Evolutionary conservation across 2,888 invertebrate species (phyloP).

Genomic region (Drosophila neotestacea): DNA sequence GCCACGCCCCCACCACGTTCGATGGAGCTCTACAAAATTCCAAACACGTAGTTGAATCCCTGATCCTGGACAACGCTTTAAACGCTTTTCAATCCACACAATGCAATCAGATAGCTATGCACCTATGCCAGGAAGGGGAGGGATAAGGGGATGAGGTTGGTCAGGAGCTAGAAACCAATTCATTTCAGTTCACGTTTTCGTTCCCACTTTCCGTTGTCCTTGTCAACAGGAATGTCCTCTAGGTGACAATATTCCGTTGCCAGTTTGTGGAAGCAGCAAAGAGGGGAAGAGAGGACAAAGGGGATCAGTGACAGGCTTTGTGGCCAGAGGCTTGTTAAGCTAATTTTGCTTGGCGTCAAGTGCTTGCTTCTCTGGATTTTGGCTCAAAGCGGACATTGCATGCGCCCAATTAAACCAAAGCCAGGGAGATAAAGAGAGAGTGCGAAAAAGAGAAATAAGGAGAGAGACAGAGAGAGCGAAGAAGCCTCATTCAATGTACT

Average conservation of each 20-base stretch:
- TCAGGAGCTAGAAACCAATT: conserved; percentile 18
- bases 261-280: too few relatives aligned
- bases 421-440: not conserved
- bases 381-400: conserved; percentile 37
- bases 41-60: conserved; percentile 55
- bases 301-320: conserved; percentile 24
- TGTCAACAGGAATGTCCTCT: conserved; percentile 49
- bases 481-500: conserved; percentile 50
- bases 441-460: not conserved
- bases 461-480: conserved; percentile 26
- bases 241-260: conserved; percentile 56
- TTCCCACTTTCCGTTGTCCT: conserved; percentile 33
- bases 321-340: conserved; percentile 48
- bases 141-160: conserved; percentile 1
- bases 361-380: conserved; percentile 12
- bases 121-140: conserved; percentile 22
- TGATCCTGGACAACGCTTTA: conserved; percentile 47
- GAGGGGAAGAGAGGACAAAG: not conserved
- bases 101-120: conserved; percentile 66
- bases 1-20: not conserved
- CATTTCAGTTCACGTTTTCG: not conserved
- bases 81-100: conserved; percentile 65
- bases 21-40: conserved; percentile 47
- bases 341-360: conserved; percentile 57
- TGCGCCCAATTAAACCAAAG: conserved; percentile 63